Evolutionary conservation across 2,888 invertebrate species (phyloP).

Genomic region (Troides oblongomaculatus): DNA sequence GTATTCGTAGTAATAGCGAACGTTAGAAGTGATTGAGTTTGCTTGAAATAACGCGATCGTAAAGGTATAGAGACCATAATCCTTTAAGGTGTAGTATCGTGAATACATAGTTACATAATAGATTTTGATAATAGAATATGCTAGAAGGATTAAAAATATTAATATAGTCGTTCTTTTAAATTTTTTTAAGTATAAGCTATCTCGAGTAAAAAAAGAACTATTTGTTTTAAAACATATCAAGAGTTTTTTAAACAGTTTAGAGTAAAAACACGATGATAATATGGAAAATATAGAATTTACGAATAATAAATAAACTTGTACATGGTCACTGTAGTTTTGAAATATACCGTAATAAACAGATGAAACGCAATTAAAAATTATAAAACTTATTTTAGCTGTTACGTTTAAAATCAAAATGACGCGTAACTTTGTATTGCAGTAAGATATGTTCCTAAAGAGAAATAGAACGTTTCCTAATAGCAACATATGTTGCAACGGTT

Average conservation of each 20-base stretch:
- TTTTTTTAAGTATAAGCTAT: neutral
- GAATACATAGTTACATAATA: neutral
- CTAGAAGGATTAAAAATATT: neutral
- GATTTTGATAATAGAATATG: neutral
- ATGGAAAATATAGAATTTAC: neutral
- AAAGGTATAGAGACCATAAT: neutral
- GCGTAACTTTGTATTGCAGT: neutral
- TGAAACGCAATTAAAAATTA: neutral
- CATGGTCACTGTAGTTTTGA: neutral
- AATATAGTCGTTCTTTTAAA: neutral
- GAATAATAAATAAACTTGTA: neutral
- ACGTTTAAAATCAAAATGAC: neutral
- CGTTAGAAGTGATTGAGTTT: neutral
- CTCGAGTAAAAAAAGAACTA: neutral
- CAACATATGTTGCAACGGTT: neutral
- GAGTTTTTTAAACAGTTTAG: neutral
- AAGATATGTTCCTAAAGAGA: neutral
- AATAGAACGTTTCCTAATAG: neutral
- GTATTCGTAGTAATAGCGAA: neutral
- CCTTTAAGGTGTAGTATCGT: neutral
- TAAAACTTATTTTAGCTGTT: neutral
- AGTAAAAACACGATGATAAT: neutral
- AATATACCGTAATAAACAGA: neutral
- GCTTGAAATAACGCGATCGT: neutral
- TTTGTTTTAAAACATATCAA: neutral